Base-by-base conservation (phyloP, 2,888 invertebrate genomes). In the Trimorus sp. region DNA sequence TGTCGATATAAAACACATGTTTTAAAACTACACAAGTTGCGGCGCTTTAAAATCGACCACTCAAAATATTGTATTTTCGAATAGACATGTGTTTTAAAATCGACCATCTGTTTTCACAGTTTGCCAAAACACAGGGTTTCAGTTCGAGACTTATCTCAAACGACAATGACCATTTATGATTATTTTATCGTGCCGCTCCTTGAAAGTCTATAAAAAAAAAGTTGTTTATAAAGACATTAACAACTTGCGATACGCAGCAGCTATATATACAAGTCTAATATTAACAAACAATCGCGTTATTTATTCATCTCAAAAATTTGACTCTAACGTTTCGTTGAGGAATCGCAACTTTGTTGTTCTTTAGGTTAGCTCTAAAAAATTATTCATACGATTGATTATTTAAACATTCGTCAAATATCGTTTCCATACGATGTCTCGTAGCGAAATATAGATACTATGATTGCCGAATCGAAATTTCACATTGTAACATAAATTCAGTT, bases 121-220 rank as follows among this genome's bases (percentile, higher is more conserved):
- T 58, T 58, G 14, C 5, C n/a, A n/a, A 40, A 58, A 38, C 14
- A 40, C 2, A 7, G 14, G 15, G 9, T 14, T 40, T 40, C n/a
- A 60, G 60, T 16, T 58, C 14, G 40, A 58, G 40, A 58, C 40
- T 38, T 15, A 40, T 60, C 26, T 16, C 2, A 0, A 12, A 26
- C n/a, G 16, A 16, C 60, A 42, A 16, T 60, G 42, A 16, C 6
- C 12, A 26, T 16, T 42, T 38, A 60, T 60, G 16, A 60, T 45
- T 60, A 16, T 26, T 45, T 42, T 26, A 60, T 45, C 16, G 26
- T 16, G 12, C 15, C 42, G 11, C 42, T 60, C 60, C 60, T 60
- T 60, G 60, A 60, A 60, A 60, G 60, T 60, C 16, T 26, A 26
- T 60, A 45, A 60, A 60, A 45, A 60, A 60, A 59, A 60, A 26